These are phyloP conservation scores for Mus spretus DNA, from an alignment of 2,797 vertebrate genomes.

Conservation along the genomic window DNA sequence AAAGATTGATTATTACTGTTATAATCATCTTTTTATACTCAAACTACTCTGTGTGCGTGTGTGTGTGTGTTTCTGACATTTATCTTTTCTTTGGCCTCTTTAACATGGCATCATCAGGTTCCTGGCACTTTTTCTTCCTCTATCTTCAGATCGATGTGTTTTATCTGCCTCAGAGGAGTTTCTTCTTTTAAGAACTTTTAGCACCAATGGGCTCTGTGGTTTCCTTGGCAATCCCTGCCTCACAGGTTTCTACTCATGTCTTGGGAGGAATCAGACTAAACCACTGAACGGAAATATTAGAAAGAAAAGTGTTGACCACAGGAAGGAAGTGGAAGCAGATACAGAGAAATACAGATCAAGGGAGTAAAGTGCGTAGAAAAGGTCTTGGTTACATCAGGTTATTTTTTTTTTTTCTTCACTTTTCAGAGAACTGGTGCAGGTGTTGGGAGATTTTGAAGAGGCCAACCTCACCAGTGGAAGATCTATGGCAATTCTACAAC, in stretches of 20 bases:
- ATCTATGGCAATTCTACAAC: not conserved
- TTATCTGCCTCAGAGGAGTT: constrained; percentile 54
- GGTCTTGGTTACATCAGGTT: not conserved
- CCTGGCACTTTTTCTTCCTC: not conserved
- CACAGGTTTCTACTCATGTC: constrained; percentile 47
- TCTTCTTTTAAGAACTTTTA: constrained; percentile 37
- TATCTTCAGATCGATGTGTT: not conserved
- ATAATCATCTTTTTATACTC: not conserved
- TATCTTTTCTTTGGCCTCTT: constrained; percentile 35
- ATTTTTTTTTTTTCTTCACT: not conserved
- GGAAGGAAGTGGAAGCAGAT: not conserved
- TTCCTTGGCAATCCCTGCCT: constrained; percentile 68
- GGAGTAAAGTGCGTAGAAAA: not conserved
- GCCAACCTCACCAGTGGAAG: not conserved
- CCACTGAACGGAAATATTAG: constrained; percentile 46
- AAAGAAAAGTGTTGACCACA: not conserved
- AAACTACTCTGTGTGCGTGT: not conserved
- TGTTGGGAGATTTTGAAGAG: not conserved
- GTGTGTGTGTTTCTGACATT: not conserved
- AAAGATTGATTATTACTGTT: not conserved
- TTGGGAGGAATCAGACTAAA: constrained; percentile 49
- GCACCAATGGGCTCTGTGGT: constrained; percentile 61
- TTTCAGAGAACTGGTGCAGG: not conserved
- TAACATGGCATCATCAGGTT: constrained; percentile 1
- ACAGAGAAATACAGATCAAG: not conserved